Evolutionary conservation across 2,797 vertebrate genomes (phyloP).

Genomic region (Pseudochaenichthys georgianus): DNA sequence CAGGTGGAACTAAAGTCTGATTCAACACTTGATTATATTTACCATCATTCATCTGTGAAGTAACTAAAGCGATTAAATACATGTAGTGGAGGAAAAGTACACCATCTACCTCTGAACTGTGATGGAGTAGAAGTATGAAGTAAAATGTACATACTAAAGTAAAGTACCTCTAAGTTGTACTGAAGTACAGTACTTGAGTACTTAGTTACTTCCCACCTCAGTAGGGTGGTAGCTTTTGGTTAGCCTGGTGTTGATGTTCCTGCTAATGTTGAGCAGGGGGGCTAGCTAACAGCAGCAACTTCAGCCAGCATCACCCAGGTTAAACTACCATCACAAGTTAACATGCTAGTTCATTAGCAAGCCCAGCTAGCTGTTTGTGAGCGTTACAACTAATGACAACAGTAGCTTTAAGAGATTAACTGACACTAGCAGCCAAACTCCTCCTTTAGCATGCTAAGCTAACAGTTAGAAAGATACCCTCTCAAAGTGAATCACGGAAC

Average conservation of each 20-base stretch:
- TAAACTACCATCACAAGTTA: slow-evolving; percentile 37
- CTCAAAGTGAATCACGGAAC: slow-evolving; percentile 70
- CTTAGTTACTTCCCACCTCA: too few relatives aligned
- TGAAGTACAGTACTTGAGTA: too few relatives aligned
- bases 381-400: slow-evolving; percentile 22
- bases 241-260: slow-evolving; percentile 56
- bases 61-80: too few relatives aligned
- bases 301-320: slow-evolving; percentile 48
- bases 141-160: too few relatives aligned
- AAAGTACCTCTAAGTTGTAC: too few relatives aligned
- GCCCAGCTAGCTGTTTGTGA: background rate
- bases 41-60: too few relatives aligned
- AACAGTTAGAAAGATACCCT: slow-evolving; percentile 55
- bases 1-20: too few relatives aligned
- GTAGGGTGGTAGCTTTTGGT: slow-evolving; percentile 40
- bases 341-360: background rate
- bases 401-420: slow-evolving; percentile 46
- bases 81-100: too few relatives aligned
- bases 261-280: slow-evolving; percentile 59
- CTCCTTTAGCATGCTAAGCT: slow-evolving; percentile 70
- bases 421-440: slow-evolving; percentile 70
- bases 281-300: slow-evolving; percentile 59
- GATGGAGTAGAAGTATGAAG: too few relatives aligned
- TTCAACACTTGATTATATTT: too few relatives aligned
- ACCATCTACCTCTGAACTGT: too few relatives aligned